A percentile compares a stretch with the other conserved stretches of the same genome.
Conservation (phyloP, 2,113 vertebrate genomes). For the Aythya baeri region DNA sequence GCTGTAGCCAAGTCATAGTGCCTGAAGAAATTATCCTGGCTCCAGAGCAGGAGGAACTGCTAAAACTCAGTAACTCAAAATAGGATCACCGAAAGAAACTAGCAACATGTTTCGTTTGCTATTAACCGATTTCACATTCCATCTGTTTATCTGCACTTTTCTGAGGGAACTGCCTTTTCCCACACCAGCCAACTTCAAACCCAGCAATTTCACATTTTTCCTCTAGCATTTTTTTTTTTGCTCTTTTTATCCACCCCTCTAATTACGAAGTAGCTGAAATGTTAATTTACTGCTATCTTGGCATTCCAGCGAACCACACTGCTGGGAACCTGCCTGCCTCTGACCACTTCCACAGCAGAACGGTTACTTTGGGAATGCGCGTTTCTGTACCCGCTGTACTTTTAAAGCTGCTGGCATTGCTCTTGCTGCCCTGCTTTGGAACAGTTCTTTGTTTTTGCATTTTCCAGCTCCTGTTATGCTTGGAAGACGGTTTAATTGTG, state of each 20-base stretch:
- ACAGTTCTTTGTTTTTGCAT: background rate
- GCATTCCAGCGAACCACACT: background rate
- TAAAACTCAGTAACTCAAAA: background rate
- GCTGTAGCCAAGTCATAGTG: rapidly evolving
- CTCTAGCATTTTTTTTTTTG: background rate
- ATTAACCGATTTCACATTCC: background rate
- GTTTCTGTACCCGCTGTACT: background rate
- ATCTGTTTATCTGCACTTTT: background rate
- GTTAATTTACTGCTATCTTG: background rate
- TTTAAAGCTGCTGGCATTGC: background rate
- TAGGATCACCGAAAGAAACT: background rate
- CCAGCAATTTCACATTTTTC: background rate
- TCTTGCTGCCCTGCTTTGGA: background rate
- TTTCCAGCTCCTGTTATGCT: background rate
- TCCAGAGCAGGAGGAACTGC: background rate
- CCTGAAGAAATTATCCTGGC: background rate
- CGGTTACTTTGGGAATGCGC: background rate
- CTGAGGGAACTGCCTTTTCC: constrained; percentile 1
- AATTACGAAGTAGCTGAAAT: background rate
- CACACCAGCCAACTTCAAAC: background rate
- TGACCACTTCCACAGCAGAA: background rate
- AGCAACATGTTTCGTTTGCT: background rate
- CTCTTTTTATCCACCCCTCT: background rate
- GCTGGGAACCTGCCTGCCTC: background rate
- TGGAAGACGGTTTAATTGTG: background rate